These are phyloP conservation scores for Crotalus tigris DNA, from an alignment of 2,113 vertebrate genomes.

Conservation along the genomic window DNA sequence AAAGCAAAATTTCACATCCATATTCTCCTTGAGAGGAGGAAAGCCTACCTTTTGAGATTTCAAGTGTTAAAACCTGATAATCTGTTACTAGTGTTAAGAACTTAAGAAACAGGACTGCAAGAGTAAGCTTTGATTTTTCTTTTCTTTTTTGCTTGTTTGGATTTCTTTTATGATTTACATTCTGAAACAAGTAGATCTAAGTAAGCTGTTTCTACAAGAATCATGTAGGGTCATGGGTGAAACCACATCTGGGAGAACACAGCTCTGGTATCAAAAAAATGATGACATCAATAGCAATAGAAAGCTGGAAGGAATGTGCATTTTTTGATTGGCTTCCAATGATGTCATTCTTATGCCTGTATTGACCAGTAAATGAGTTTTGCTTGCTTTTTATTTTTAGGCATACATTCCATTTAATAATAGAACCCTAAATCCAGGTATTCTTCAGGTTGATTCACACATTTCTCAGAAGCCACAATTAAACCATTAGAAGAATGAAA, in stretches of 20 bases:
- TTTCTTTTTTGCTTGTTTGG: not conserved
- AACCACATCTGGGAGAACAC: constrained; percentile 51
- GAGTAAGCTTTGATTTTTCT: not conserved
- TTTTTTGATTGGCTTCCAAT: constrained; percentile 16
- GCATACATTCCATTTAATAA: constrained; percentile 43
- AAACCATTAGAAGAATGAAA: not conserved
- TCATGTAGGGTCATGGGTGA: constrained; percentile 58
- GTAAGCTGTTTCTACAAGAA: constrained; percentile 59
- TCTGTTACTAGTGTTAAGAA: constrained; percentile 50
- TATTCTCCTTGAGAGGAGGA: constrained; percentile 32
- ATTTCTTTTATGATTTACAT: constrained; percentile 49
- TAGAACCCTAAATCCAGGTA: constrained; percentile 28
- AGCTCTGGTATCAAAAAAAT: constrained; percentile 47
- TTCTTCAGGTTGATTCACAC: not conserved
- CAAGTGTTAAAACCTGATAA: constrained; percentile 49
- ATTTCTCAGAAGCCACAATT: constrained; percentile 3
- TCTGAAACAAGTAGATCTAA: constrained; percentile 55
- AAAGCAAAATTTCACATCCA: constrained; percentile 49
- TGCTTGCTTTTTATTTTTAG: constrained; percentile 38
- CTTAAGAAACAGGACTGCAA: constrained; percentile 21
- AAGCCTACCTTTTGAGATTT: constrained; percentile 57
- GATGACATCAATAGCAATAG: constrained; percentile 44
- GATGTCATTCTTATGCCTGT: constrained; percentile 36
- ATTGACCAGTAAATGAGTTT: constrained; percentile 35
- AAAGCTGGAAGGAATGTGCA: constrained; percentile 37